These are phyloP conservation scores for Platygyra sinensis DNA, from an alignment of 64 coral and sea anemone genomes.

Conservation along the genomic window DNA sequence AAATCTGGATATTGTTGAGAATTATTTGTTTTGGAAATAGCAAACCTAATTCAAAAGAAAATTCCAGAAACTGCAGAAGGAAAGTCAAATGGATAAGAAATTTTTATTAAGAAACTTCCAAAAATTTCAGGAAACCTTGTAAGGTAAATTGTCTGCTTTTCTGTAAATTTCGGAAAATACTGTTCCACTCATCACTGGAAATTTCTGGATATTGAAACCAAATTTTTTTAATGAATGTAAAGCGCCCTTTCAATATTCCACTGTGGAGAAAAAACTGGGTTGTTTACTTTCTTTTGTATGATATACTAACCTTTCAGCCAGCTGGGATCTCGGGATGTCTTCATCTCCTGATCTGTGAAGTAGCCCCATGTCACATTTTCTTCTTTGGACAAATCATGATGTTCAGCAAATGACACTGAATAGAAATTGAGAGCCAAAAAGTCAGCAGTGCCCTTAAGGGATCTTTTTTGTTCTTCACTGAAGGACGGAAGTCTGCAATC, in stretches of 20 bases:
- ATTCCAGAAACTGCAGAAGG: too few species aligned
- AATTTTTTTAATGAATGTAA: not conserved
- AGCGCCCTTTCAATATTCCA: not conserved
- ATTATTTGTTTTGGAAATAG: too few species aligned
- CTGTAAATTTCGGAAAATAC: too few species aligned
- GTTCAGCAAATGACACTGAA: constrained; percentile 63
- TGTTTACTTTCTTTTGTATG: not conserved
- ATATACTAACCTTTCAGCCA: constrained; percentile 81
- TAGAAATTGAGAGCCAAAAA: constrained; percentile 85
- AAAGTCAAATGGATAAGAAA: too few species aligned
- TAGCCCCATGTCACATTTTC: constrained; percentile 70
- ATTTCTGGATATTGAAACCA: too few species aligned
- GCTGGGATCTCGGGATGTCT: constrained; percentile 51
- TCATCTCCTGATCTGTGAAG: constrained; percentile 70
- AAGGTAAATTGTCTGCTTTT: too few species aligned
- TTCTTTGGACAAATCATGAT: constrained; percentile 56
- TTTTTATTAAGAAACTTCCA: too few species aligned
- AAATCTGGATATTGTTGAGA: too few species aligned
- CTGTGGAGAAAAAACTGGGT: not conserved
- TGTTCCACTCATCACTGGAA: too few species aligned
- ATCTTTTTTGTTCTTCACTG: constrained; percentile 72
- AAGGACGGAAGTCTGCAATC: constrained; percentile 62
- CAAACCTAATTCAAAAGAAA: too few species aligned
- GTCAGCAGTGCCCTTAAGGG: constrained; percentile 76
- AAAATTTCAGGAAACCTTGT: too few species aligned